Evolutionary conservation across 2,113 vertebrate species (phyloP).

Genomic region (Cephalopholis sonnerati): DNA sequence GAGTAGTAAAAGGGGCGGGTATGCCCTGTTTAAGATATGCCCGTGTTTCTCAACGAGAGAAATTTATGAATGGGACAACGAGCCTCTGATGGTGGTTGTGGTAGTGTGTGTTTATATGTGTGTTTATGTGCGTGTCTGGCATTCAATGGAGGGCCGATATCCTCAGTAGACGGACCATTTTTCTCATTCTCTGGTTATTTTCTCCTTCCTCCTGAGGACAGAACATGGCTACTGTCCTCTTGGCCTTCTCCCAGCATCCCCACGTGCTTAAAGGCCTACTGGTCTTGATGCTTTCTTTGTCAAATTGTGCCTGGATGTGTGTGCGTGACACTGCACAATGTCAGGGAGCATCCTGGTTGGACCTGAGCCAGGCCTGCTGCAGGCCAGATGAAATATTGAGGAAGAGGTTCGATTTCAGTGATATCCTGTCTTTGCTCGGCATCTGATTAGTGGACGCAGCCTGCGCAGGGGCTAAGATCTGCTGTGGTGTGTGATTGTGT

Average conservation of each 20-base stretch:
- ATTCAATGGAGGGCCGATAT: slow-evolving; percentile 7
- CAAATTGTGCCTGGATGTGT: slow-evolving; percentile 46
- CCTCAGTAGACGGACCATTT: not conserved
- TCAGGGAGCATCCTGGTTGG: slow-evolving; percentile 77
- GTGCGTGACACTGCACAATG: slow-evolving; percentile 68
- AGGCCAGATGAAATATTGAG: slow-evolving; percentile 81
- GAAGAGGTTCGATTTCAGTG: slow-evolving; percentile 74
- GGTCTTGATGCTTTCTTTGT: slow-evolving; percentile 39
- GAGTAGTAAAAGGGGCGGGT: slow-evolving; percentile 74
- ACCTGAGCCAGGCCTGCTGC: slow-evolving; percentile 71
- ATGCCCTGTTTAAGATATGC: slow-evolving; percentile 74
- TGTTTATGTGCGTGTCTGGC: slow-evolving; percentile 51
- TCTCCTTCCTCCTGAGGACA: not conserved
- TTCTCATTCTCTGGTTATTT: not conserved
- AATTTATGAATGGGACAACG: slow-evolving; percentile 82
- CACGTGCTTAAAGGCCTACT: not conserved
- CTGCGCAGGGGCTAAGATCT: slow-evolving; percentile 21
- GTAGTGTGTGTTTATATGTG: slow-evolving; percentile 58
- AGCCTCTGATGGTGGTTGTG: slow-evolving; percentile 56
- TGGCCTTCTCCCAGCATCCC: slow-evolving; percentile 13
- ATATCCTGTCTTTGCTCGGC: slow-evolving; percentile 72
- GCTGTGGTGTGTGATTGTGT: slow-evolving; percentile 20
- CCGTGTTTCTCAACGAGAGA: slow-evolving; percentile 71
- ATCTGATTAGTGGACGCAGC: slow-evolving; percentile 61
- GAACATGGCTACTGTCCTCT: not conserved